These are phyloP conservation scores for Lysandra bellargus DNA, from an alignment of 2,888 invertebrate genomes.

Conservation along the genomic window DNA sequence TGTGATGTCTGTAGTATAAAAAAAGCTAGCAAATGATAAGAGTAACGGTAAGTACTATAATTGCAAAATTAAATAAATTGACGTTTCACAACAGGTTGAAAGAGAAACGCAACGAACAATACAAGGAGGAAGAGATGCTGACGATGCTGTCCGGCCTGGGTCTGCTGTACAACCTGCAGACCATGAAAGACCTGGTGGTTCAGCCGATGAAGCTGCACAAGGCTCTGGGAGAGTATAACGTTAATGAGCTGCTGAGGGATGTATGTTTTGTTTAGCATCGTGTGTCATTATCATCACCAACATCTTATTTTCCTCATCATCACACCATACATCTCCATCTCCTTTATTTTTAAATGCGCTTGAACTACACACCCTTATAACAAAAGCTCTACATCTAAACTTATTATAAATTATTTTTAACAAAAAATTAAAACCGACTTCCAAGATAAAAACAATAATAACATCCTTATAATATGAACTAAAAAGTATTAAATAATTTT, in stretches of 20 bases:
- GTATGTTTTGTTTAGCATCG: slow-evolving; percentile 48
- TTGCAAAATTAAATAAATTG: no score
- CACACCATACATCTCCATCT: no score
- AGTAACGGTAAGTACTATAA: no score
- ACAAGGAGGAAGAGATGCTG: slow-evolving; percentile 61
- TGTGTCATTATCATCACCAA: no score
- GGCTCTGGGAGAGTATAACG: slow-evolving; percentile 67
- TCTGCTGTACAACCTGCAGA: slow-evolving; percentile 60
- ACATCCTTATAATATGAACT: no score
- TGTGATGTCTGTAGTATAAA: no score
- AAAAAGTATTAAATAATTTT: no score
- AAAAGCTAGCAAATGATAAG: no score
- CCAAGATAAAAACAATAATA: no score
- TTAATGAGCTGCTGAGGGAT: slow-evolving; percentile 60
- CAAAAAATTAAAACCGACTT: no score
- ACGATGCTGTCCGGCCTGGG: slow-evolving; percentile 62
- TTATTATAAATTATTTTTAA: no score
- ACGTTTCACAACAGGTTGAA: slow-evolving; percentile 51
- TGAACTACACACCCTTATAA: background rate
- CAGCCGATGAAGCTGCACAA: slow-evolving; percentile 58
- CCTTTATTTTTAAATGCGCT: background rate
- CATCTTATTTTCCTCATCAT: no score
- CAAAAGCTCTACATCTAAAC: background rate
- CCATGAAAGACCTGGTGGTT: slow-evolving; percentile 50
- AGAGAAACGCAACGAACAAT: slow-evolving; percentile 62